Conservation (phyloP, 2,888 invertebrate genomes). For the Dryococelus australis region DNA sequence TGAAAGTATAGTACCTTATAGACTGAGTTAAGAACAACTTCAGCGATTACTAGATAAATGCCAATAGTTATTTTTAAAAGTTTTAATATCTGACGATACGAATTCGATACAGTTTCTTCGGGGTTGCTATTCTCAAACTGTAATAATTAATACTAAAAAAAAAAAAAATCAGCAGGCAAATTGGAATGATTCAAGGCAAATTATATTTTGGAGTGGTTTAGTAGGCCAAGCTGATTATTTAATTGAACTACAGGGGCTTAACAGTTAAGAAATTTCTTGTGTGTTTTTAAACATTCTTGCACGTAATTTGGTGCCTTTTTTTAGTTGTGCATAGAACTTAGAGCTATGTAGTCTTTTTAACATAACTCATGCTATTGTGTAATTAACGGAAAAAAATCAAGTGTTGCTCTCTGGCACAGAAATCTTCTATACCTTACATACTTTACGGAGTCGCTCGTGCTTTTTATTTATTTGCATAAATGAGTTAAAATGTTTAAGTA, state of each 20-base stretch:
- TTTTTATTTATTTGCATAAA: background rate
- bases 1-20: constrained; percentile 8
- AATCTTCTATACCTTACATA: background rate
- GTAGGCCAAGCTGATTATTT: background rate
- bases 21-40: background rate
- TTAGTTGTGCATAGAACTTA: background rate
- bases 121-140: background rate
- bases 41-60: background rate
- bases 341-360: background rate
- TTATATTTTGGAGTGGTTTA: background rate
- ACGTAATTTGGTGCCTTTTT: background rate
- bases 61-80: background rate
- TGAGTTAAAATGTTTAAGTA: background rate
- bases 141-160: background rate
- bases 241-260: constrained; percentile 7
- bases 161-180: background rate
- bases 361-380: background rate
- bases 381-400: background rate
- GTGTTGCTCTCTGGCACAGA: background rate
- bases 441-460: background rate
- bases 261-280: background rate
- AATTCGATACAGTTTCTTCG: background rate
- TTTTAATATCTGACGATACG: background rate
- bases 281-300: background rate
- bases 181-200: background rate